Evolutionary conservation across 92 coral and sea anemone species (phyloP), one percentile per base, ranked within the genome.

Genomic region (Epizoanthus ramosus): DNA sequence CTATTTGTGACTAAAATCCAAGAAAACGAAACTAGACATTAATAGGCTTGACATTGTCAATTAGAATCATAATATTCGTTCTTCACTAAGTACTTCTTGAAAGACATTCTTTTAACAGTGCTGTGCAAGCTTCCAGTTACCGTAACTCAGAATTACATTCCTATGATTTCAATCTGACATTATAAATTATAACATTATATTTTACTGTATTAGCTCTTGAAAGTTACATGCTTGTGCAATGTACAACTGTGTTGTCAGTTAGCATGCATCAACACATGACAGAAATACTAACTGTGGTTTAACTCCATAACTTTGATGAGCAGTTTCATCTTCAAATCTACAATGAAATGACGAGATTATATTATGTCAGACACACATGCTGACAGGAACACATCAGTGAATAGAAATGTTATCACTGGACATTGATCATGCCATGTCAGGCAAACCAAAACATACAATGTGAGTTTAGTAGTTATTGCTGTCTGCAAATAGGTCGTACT

Each of bases 231-330:
- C 68, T 37, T 24, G 80, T 81, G 79, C 52, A 56, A 33, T 58
- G 71, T 3, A 37, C 6, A 37, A 37, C 43, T 57, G 53, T 61
- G 68, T 59, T 74, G 68, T 56, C 43, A 60, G 7, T 86, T 70
- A 79, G 59, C 18, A 54, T 86, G 81, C 83, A 73, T 43, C 57
- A 81, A 28, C 13, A 87, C 31, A 56, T 25, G 70, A 47, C 64
- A 71, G 57, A 17, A 61, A 57, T 93, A 93, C 97, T 93, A 93
- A 93, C 97, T 85, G 97, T 93, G 87, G 87, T 57, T 86, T 88
- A 91, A 84, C 68, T 75, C 94, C 94, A 72, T 76, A 76, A 76
- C 83, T 80, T 41, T 83, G 71, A 57, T 83, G 86, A 68, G 91
- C 84, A 85, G 85, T 61, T 43, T 85, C 87, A 54, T 84, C 97